A percentile compares a stretch with the other conserved stretches of the same genome.
Evolutionary conservation across 2,113 vertebrate species (phyloP).

Genomic region (Antechinus flavipes): DNA sequence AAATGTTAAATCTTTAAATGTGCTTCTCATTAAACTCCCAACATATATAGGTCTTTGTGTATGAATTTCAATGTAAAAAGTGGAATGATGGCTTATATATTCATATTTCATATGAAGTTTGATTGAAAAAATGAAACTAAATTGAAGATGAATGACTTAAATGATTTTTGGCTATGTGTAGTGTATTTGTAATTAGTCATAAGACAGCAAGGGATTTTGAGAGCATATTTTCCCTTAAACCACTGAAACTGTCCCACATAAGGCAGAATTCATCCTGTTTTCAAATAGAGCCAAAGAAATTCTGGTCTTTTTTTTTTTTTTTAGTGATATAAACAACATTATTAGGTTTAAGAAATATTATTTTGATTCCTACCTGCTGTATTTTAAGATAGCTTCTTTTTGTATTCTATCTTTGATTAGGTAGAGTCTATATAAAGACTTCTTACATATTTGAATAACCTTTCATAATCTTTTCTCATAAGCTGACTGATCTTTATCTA

Average conservation of each 20-base stretch:
- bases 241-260: background rate
- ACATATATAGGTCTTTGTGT: slow-evolving; percentile 19
- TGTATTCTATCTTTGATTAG: background rate
- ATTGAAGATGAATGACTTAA: slow-evolving; percentile 9
- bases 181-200: background rate
- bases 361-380: slow-evolving; percentile 35
- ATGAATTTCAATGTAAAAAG: background rate
- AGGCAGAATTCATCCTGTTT: slow-evolving; percentile 23
- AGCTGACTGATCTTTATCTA: background rate
- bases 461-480: background rate
- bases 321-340: background rate
- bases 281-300: slow-evolving; percentile 17
- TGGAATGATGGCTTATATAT: slow-evolving; percentile 6
- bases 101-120: slow-evolving; percentile 39
- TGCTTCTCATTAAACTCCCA: slow-evolving; percentile 34
- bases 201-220: background rate
- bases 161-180: background rate
- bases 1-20: background rate
- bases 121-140: slow-evolving; percentile 33
- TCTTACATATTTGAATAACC: background rate
- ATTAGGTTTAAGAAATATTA: slow-evolving; percentile 35
- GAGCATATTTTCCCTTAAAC: background rate
- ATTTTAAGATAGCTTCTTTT: slow-evolving; percentile 30
- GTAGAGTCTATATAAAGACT: background rate
- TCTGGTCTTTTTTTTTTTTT: background rate